Base-by-base conservation (phyloP, 2,797 vertebrate species). In the Urophycis tenuis region DNA sequence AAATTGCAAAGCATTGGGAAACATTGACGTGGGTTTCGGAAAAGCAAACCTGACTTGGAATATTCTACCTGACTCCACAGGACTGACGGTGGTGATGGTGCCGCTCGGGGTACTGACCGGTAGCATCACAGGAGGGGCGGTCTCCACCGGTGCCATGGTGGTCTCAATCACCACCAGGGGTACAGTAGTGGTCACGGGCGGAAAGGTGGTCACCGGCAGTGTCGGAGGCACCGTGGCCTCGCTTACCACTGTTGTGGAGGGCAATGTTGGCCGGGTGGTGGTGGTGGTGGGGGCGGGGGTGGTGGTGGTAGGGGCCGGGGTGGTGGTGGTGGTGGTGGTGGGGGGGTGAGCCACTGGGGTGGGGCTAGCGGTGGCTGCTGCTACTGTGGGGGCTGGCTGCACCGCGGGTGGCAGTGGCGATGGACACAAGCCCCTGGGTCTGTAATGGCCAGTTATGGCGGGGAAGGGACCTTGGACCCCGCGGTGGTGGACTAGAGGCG, bases 71-170 rank as follows among this genome's bases (percentile, higher is more conserved):
- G 90, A 90, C 88, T 91, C 89, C 90, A 88, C 82, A 90, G 91
- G 85, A 89, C 87, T 89, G 91, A 89, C 2, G 91, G 84, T 91
- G 90, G 87, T 88, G 89, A 81, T 82, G 91, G 87, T 77, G 89
- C 90, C 90, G 82, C 91, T 91, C 91, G 90, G 90, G 90, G 89
- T 92, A 93, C 91, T 93, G 92, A 93, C 91, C 89, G 79, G 88
- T 89, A 88, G 90, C 83, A 36, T 90, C 88, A 87, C 83, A 33
- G 85, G 75, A 82, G 88, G 53, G 15, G 83, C 72, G 84, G 88
- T 87, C 88, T 86, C 85, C 77, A 76, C 80, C 25, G 81, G 82
- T 5, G n/a, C 77, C 79, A 45, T 82, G 33, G 87, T 81, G 84
- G 87, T 87, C 77, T 79, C 77, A 79, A 81, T 69, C 79, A 81